These are phyloP conservation scores for Germaria angustata DNA, from an alignment of 2,888 invertebrate genomes.

Conservation along the genomic window DNA sequence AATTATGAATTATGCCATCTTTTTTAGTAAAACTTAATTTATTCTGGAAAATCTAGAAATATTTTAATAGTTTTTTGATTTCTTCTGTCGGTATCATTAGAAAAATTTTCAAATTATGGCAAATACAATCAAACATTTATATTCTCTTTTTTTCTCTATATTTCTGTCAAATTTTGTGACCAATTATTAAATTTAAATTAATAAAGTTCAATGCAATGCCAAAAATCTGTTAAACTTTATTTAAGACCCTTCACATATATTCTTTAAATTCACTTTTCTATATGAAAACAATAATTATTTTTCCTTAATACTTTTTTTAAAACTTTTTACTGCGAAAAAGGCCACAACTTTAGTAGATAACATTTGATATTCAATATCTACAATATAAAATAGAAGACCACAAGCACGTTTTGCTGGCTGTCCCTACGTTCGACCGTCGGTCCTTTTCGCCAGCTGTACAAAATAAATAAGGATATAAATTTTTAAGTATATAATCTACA, in stretches of 20 bases:
- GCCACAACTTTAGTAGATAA: neutral
- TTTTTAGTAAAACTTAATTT: too few species aligned
- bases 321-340: neutral
- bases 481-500: slow-evolving; percentile 60
- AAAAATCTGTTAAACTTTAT: neutral
- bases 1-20: too few species aligned
- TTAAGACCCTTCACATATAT: neutral
- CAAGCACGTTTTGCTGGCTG: slow-evolving; percentile 24
- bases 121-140: too few species aligned
- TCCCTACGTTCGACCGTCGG: neutral
- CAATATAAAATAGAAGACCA: slow-evolving; percentile 14
- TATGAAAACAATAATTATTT: neutral
- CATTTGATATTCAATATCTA: slow-evolving; percentile 45
- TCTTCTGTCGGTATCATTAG: neutral
- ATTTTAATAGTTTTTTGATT: neutral
- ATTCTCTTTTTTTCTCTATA: neutral
- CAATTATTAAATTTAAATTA: neutral
- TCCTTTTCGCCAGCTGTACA: neutral
- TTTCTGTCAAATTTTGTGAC: too few species aligned
- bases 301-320: neutral
- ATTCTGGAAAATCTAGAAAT: neutral
- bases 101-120: neutral
- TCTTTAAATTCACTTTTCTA: neutral
- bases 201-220: neutral
- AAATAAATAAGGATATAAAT: slow-evolving; percentile 49